phyloP scores from a whole-genome alignment of 1,140 invertebrate genomes.

The Lithobius niger region DNA sequence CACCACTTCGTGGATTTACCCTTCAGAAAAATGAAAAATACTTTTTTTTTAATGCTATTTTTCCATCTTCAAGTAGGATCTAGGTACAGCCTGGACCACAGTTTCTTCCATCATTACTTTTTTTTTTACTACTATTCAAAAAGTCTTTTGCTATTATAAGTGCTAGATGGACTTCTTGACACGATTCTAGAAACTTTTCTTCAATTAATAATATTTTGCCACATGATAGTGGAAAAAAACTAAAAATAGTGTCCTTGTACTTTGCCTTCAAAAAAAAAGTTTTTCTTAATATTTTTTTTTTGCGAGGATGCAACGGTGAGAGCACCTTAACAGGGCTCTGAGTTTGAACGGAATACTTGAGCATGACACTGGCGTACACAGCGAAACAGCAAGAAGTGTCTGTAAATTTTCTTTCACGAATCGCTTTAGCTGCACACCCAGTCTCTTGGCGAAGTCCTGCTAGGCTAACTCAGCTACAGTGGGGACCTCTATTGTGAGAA shows the following conservation, averaged over 20 bases:
- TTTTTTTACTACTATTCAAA: too few relatives aligned
- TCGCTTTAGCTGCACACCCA: background rate
- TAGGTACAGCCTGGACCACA: too few relatives aligned
- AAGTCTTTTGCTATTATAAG: background rate
- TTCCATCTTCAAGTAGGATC: background rate
- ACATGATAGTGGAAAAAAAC: background rate
- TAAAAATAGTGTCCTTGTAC: conserved; percentile 4
- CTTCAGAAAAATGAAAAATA: too few relatives aligned
- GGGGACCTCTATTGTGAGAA: conserved; percentile 10
- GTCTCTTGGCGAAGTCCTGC: background rate
- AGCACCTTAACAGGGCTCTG: background rate
- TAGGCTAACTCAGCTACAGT: background rate
- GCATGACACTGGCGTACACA: conserved; percentile 2
- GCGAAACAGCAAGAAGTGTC: background rate
- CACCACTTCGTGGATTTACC: too few relatives aligned
- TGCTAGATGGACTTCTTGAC: background rate
- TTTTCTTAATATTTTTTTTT: too few relatives aligned
- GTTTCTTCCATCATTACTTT: too few relatives aligned
- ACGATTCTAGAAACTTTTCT: background rate
- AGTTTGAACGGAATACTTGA: conserved; percentile 8
- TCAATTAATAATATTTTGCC: background rate
- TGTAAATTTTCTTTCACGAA: background rate
- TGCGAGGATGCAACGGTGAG: conserved; percentile 1
- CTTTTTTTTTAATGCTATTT: background rate
- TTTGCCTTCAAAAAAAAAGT: background rate